A percentile compares a stretch with the other conserved stretches of the same genome.
These are phyloP conservation scores for Coenobita brevimanus DNA, from an alignment of 1,140 invertebrate genomes.

Conservation along the genomic window DNA sequence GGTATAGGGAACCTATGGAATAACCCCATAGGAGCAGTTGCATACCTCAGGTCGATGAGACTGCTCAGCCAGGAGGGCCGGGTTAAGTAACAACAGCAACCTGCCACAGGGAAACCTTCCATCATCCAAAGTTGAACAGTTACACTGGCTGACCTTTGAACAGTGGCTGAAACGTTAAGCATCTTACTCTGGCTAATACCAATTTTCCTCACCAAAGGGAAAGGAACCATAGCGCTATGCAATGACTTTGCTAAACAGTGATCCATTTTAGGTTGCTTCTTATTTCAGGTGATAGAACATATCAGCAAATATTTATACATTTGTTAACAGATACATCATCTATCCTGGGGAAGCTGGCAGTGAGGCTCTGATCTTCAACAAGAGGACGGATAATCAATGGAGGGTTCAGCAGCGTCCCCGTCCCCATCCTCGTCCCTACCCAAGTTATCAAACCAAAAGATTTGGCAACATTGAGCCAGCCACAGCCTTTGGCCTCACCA, in stretches of 20 bases:
- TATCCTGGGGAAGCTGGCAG: constrained; percentile 10
- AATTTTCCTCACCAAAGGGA: too few species aligned
- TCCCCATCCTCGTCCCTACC: not conserved
- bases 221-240: not conserved
- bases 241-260: not conserved
- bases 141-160: too few species aligned
- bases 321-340: constrained; percentile 35
- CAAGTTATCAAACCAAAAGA: too few species aligned
- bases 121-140: too few species aligned
- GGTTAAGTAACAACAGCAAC: too few species aligned
- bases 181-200: too few species aligned
- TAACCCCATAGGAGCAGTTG: too few species aligned
- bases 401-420: not conserved
- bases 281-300: not conserved
- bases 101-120: too few species aligned
- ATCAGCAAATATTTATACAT: not conserved
- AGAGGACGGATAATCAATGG: not conserved
- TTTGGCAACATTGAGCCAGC: constrained; percentile 1
- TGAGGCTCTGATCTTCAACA: not conserved
- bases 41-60: too few species aligned
- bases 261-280: not conserved
- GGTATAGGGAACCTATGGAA: too few species aligned
- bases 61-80: too few species aligned
- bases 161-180: too few species aligned
- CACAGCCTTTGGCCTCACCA: constrained; percentile 14